Conservation (phyloP, 2,797 vertebrate genomes). For the Yasuhikotakia modesta region DNA sequence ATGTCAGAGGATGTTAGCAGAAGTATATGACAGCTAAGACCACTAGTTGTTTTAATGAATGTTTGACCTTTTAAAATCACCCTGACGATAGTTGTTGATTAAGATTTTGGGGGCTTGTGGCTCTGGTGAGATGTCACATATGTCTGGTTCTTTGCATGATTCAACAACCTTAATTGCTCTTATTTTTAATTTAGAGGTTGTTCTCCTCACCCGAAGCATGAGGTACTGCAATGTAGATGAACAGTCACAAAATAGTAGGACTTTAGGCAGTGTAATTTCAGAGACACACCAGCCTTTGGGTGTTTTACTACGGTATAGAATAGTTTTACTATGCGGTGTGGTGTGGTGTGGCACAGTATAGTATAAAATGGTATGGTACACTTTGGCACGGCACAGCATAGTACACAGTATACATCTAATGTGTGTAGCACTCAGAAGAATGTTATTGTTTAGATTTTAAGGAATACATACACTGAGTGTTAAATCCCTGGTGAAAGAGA, state of each 20-base stretch:
- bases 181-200: conserved; percentile 31
- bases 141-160: conserved; percentile 20
- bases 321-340: too few relatives aligned
- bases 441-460: too few relatives aligned
- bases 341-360: too few relatives aligned
- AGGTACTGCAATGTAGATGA: neutral
- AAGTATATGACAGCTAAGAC: conserved; percentile 49
- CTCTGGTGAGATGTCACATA: conserved; percentile 21
- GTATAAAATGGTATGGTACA: too few relatives aligned
- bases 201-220: neutral
- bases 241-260: conserved; percentile 17
- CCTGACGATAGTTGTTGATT: conserved; percentile 54
- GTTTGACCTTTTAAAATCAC: conserved; percentile 49
- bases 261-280: neutral
- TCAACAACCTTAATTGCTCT: conserved; percentile 28
- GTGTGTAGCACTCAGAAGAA: too few relatives aligned
- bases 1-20: conserved; percentile 38
- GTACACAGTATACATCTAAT: too few relatives aligned
- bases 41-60: conserved; percentile 52
- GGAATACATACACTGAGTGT: too few relatives aligned
- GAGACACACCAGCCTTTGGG: conserved; percentile 5
- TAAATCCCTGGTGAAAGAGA: too few relatives aligned
- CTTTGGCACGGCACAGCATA: too few relatives aligned
- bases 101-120: conserved; percentile 38
- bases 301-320: neutral